Evolutionary conservation across 2,888 invertebrate species (phyloP).

Genomic region (Noctua pronuba): DNA sequence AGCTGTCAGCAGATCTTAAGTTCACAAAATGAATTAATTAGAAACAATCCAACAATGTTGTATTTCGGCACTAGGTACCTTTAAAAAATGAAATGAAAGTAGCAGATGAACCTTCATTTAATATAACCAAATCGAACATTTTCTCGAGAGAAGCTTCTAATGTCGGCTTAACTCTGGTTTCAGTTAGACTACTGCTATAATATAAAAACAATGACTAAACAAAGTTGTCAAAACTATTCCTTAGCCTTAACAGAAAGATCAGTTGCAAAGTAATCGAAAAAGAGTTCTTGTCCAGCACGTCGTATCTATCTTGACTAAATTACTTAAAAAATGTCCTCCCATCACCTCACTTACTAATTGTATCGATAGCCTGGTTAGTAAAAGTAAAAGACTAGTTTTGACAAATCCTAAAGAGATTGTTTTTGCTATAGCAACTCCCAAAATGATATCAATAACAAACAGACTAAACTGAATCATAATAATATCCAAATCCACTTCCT

Average conservation of each 20-base stretch:
- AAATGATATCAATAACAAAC: neutral
- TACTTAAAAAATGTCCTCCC: neutral
- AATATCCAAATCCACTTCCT: slow-evolving; percentile 6
- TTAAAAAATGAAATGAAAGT: neutral
- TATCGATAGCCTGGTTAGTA: neutral
- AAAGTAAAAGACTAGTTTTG: neutral
- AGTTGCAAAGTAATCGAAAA: neutral
- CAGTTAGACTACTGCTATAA: neutral
- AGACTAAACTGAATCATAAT: neutral
- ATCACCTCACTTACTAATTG: neutral
- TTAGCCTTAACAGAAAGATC: neutral
- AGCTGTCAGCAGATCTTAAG: neutral
- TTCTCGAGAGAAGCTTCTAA: neutral
- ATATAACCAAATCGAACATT: neutral
- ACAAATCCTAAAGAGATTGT: neutral
- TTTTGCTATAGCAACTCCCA: neutral
- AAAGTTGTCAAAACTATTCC: neutral
- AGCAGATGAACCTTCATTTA: neutral
- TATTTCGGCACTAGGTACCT: neutral
- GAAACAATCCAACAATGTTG: neutral
- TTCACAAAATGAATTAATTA: neutral
- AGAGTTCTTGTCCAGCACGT: neutral
- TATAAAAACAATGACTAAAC: neutral
- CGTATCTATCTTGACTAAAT: neutral
- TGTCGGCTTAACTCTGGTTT: neutral